These are phyloP conservation scores for Cirrhinus molitorella DNA, from an alignment of 2,797 vertebrate genomes.

Conservation along the genomic window DNA sequence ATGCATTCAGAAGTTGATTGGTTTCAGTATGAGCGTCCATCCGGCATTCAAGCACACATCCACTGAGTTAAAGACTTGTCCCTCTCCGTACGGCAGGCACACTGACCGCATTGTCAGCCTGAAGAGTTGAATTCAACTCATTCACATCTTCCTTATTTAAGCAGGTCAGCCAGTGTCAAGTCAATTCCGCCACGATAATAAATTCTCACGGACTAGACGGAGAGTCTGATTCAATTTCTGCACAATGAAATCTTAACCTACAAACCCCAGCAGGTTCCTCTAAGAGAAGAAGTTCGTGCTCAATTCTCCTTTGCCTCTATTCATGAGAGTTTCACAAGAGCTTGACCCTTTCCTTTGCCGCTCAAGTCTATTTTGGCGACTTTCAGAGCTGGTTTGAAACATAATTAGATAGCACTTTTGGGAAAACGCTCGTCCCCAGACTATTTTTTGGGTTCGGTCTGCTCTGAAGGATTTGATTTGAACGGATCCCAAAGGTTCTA, in stretches of 20 bases:
- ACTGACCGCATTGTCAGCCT: constrained; percentile 53
- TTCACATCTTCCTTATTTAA: constrained; percentile 63
- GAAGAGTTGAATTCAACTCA: constrained; percentile 57
- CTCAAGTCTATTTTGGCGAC: constrained; percentile 10
- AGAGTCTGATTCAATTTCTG: constrained; percentile 59
- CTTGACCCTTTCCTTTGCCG: constrained; percentile 26
- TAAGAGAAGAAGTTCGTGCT: constrained; percentile 49
- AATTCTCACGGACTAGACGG: constrained; percentile 55
- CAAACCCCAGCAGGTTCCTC: constrained; percentile 47
- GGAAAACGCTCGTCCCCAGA: background rate
- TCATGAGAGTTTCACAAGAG: constrained; percentile 41
- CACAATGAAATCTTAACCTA: constrained; percentile 61
- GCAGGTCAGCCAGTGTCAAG: constrained; percentile 62
- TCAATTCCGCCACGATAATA: constrained; percentile 62
- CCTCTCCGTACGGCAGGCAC: constrained; percentile 3
- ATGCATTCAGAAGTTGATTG: constrained; percentile 31
- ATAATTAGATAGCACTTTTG: constrained; percentile 23
- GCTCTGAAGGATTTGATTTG: constrained; percentile 5
- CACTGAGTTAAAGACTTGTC: constrained; percentile 34
- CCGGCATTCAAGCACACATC: constrained; percentile 30
- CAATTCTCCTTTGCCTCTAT: constrained; percentile 48
- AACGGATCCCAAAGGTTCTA: constrained; percentile 25
- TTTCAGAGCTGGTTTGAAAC: constrained; percentile 28
- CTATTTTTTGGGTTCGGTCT: background rate
- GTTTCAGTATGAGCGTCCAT: constrained; percentile 29